Percentiles rank a stretch among this genome's conserved stretches.
phyloP scores from a whole-genome alignment of 2,113 vertebrate species.

The Tringa solitaria region DNA sequence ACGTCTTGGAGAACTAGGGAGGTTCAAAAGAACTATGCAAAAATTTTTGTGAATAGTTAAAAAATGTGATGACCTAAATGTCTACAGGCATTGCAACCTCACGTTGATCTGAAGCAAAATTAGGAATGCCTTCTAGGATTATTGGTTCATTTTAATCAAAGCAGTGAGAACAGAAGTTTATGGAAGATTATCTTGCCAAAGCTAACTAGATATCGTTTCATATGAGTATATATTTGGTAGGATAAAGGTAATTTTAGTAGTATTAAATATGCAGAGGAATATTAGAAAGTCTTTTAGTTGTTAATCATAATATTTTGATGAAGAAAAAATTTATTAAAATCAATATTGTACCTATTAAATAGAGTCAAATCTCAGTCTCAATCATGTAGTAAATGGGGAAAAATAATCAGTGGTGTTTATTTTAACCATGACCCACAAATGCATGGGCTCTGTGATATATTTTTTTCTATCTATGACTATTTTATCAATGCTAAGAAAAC shows the following conservation, averaged over 20 bases:
- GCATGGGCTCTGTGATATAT: not conserved
- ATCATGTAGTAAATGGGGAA: not conserved
- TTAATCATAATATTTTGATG: constrained; percentile 21
- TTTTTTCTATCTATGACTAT: not conserved
- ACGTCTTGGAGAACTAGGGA: not conserved
- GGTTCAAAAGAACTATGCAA: not conserved
- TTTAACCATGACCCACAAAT: not conserved
- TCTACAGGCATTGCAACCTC: not conserved
- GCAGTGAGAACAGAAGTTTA: not conserved
- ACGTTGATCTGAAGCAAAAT: not conserved
- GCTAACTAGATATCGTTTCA: not conserved
- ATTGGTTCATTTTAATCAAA: constrained; percentile 7
- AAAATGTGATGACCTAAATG: not conserved
- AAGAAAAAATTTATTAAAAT: not conserved
- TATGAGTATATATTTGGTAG: not conserved
- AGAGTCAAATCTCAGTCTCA: not conserved
- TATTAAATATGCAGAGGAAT: not conserved
- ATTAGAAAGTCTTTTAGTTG: not conserved
- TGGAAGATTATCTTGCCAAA: constrained; percentile 31
- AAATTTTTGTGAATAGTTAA: not conserved
- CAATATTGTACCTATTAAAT: not conserved
- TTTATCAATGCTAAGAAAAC: not conserved
- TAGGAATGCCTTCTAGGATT: not conserved
- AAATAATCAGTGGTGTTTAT: not conserved
- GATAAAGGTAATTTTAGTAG: not conserved